These are phyloP conservation scores for Caenorhabditis macrosperma DNA, from an alignment of 2,888 invertebrate species.

Conservation along the genomic window DNA sequence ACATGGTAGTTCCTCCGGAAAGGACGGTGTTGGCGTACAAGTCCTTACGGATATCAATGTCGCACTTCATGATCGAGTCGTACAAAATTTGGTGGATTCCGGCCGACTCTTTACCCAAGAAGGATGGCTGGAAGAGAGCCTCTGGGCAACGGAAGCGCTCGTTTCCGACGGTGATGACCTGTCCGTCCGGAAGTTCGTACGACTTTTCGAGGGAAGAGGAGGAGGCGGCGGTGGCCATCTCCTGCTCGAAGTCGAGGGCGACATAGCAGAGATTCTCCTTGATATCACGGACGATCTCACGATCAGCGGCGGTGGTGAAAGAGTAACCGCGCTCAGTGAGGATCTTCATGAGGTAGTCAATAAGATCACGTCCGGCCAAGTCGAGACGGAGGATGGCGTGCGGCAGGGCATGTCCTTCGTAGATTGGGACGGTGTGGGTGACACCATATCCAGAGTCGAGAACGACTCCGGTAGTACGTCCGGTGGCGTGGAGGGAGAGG, in stretches of 20 bases:
- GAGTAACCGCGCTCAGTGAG: slow-evolving; percentile 82
- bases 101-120: slow-evolving; percentile 84
- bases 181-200: slow-evolving; percentile 91
- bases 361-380: slow-evolving; percentile 82
- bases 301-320: slow-evolving; percentile 82
- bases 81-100: too few species aligned
- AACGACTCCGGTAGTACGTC: slow-evolving; percentile 82
- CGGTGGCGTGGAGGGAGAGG: slow-evolving; percentile 90
- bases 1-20: slow-evolving; percentile 86
- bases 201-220: slow-evolving; percentile 92
- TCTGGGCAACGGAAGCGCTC: slow-evolving; percentile 92
- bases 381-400: slow-evolving; percentile 82
- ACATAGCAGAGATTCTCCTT: slow-evolving; percentile 96
- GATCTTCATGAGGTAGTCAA: slow-evolving; percentile 82
- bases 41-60: slow-evolving; percentile 93
- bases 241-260: slow-evolving; percentile 97
- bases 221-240: slow-evolving; percentile 91
- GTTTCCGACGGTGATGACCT: slow-evolving; percentile 83
- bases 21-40: slow-evolving; percentile 85
- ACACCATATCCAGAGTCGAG: slow-evolving; percentile 94
- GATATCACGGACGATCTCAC: slow-evolving; percentile 93
- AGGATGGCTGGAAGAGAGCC: slow-evolving; percentile 86
- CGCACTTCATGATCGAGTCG: slow-evolving; percentile 94
- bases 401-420: slow-evolving; percentile 85
- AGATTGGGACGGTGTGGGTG: slow-evolving; percentile 87